phyloP scores from a whole-genome alignment of 1,140 invertebrate species.

The Sitophilus oryzae region DNA sequence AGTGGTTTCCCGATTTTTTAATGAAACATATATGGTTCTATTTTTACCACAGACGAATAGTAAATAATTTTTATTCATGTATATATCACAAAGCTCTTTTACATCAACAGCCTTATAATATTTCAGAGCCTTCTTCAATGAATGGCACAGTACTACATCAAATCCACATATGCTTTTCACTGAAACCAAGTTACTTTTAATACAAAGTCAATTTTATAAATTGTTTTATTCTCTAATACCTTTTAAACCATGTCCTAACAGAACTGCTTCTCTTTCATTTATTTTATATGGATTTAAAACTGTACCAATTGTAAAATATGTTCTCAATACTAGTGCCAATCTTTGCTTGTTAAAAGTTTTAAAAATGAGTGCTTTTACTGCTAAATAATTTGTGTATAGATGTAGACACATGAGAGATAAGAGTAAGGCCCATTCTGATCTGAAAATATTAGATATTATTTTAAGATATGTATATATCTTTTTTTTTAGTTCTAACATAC shows the following conservation, averaged over 20 bases:
- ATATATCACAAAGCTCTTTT: slow-evolving; percentile 39
- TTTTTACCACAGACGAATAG: slow-evolving; percentile 45
- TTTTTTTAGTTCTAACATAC: no score
- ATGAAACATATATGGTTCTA: slow-evolving; percentile 46
- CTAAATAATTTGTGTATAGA: slow-evolving; percentile 79
- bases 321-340: slow-evolving; percentile 58
- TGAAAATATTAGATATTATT: slow-evolving; percentile 41
- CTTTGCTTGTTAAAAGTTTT: slow-evolving; percentile 74
- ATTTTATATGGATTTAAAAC: slow-evolving; percentile 48
- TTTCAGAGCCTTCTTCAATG: slow-evolving; percentile 48
- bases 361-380: slow-evolving; percentile 68
- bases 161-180: slow-evolving; percentile 49
- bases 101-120: slow-evolving; percentile 40
- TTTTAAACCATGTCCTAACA: slow-evolving; percentile 47
- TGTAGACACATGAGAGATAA: slow-evolving; percentile 72
- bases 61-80: slow-evolving; percentile 46
- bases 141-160: slow-evolving; percentile 48
- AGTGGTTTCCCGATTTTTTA: slow-evolving; percentile 44
- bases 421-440: slow-evolving; percentile 63
- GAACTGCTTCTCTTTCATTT: slow-evolving; percentile 56
- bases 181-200: slow-evolving; percentile 39
- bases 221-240: slow-evolving; percentile 33
- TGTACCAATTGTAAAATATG: slow-evolving; percentile 51
- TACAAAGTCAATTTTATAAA: neutral
- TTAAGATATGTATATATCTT: neutral